Base-by-base conservation (phyloP, 2,113 vertebrate genomes). In the Thryonomys swinderianus region DNA sequence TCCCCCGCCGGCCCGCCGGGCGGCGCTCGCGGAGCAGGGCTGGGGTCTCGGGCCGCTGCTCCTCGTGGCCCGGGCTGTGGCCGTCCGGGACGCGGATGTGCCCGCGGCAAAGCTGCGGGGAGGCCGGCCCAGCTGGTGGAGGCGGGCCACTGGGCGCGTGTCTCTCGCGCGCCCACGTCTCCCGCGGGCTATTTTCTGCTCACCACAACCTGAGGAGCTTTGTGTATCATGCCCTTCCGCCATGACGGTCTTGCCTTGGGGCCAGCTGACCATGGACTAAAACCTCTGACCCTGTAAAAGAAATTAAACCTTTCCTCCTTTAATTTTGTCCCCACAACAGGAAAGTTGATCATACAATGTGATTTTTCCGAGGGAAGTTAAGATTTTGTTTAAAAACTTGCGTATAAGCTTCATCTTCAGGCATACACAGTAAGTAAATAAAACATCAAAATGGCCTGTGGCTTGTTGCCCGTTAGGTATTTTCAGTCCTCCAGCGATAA, bases 281-380 rank as follows among this genome's bases (percentile, higher is more conserved):
- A 34, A 9, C 30, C 48, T 78, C 74, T 34, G 48, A 53, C 34
- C 14, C 32, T 34, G 17, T 53, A 34, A 53, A 8, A 30, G 45
- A 51, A 20, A 34, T 5, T n/a, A 34, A 51, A 78, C 7, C 74
- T 53, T 34, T 32, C 32, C 16, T 53, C 16, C 32, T 32, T 18
- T 4, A 53, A 34, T 34, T 53, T 10, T 53, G 45, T 42, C 48
- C 30, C 45, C 42, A 34, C 14, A n/a, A 5, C 11, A 21, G 17
- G 74, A 51, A 78, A 78, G 74, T 3, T 34, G 74, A 53, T 23
- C 27, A 32, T 20, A 78, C 30, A 53, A 3, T 45, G 42, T 40
- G 20, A 74, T 89, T 95, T 91, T 74, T 93, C 40, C 21, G 51
- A 42, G 57, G 88, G 76, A 80, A 95, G 37, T 57, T 53, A 87